Conservation (phyloP, 2,113 vertebrate genomes). For the Misgurnus anguillicaudatus region DNA sequence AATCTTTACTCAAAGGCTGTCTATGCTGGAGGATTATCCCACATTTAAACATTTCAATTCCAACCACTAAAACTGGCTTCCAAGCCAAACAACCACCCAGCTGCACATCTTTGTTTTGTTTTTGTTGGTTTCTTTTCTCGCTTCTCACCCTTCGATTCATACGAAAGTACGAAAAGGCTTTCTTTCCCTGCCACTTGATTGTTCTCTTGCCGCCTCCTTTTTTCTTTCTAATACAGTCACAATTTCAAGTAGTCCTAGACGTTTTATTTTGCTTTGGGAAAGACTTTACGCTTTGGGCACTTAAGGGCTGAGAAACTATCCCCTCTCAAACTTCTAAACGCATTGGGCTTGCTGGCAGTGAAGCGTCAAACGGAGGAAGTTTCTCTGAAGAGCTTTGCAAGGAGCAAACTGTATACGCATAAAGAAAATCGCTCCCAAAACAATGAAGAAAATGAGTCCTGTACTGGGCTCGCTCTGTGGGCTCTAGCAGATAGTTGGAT, state of each 20-base stretch:
- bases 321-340: constrained; percentile 18
- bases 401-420: constrained; percentile 13
- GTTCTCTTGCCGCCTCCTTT: constrained; percentile 13
- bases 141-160: not conserved
- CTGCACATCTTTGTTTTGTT: constrained; percentile 16
- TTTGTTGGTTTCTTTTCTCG: constrained; percentile 9
- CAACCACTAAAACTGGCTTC: constrained; percentile 43
- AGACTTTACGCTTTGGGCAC: constrained; percentile 1
- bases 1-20: constrained; percentile 53
- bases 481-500: constrained; percentile 13
- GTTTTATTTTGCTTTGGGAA: constrained; percentile 24
- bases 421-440: constrained; percentile 36
- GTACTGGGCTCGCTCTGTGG: not conserved
- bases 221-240: constrained; percentile 17
- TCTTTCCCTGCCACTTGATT: constrained; percentile 4
- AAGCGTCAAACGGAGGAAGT: constrained; percentile 1
- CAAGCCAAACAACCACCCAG: constrained; percentile 28
- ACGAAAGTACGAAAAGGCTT: constrained; percentile 17
- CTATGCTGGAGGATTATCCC: constrained; percentile 52
- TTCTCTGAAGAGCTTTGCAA: constrained; percentile 6
- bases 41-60: constrained; percentile 54
- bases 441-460: not conserved
- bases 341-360: constrained; percentile 13
- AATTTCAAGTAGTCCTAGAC: constrained; percentile 25
- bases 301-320: constrained; percentile 35